Conservation (phyloP, 2,113 vertebrate species). For the Pseudolaguvia tuberculata region DNA sequence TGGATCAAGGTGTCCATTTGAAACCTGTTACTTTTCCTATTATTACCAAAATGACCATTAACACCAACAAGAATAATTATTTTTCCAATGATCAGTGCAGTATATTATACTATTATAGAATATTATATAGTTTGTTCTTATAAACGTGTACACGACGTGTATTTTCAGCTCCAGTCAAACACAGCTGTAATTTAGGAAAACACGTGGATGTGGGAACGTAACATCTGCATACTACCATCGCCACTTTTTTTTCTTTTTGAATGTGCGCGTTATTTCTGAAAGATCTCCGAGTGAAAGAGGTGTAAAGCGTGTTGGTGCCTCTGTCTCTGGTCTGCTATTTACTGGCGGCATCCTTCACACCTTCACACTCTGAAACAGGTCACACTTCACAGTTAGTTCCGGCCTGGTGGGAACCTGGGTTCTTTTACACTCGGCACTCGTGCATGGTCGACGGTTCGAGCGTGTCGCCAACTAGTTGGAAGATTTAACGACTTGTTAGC, state of each 20-base stretch:
- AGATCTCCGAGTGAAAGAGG: slow-evolving; percentile 72
- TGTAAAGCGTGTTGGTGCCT: slow-evolving; percentile 72
- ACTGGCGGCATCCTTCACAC: slow-evolving; percentile 63
- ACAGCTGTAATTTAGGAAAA: slow-evolving; percentile 22
- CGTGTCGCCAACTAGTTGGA: slow-evolving; percentile 41
- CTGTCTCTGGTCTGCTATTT: slow-evolving; percentile 60
- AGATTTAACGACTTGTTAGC: slow-evolving; percentile 46
- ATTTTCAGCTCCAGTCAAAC: background rate
- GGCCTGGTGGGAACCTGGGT: slow-evolving; percentile 63
- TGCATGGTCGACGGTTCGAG: slow-evolving; percentile 53
- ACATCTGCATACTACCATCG: slow-evolving; percentile 37
- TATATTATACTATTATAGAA: too few relatives aligned
- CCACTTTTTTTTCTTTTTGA: slow-evolving; percentile 56
- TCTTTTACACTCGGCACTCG: slow-evolving; percentile 52
- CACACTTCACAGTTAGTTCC: slow-evolving; percentile 78
- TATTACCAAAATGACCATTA: background rate
- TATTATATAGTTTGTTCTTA: background rate
- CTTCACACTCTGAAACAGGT: slow-evolving; percentile 68
- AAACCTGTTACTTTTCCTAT: background rate
- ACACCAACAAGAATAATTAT: background rate
- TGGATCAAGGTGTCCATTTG: background rate
- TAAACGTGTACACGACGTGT: background rate
- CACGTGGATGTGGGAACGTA: slow-evolving; percentile 49
- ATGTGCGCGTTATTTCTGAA: slow-evolving; percentile 57
- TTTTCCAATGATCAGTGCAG: background rate